Conservation (phyloP, 2,888 invertebrate genomes). For the Philopedon plagiatum region DNA sequence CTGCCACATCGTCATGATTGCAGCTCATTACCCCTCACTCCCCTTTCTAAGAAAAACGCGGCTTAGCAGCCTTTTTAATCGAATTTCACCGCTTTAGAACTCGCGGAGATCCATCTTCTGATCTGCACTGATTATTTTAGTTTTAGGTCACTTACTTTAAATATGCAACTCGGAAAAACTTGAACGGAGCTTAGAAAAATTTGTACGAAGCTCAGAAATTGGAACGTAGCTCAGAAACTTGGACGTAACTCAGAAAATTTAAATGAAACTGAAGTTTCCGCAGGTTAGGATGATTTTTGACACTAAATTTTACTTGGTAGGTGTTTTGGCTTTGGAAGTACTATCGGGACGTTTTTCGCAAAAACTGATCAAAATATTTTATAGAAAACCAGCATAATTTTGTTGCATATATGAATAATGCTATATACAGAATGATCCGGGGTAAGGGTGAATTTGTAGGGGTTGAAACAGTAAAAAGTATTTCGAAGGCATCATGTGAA, state of each 20-base stretch:
- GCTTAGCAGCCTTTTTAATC: neutral
- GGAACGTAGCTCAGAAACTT: neutral
- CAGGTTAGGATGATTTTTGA: too few species aligned
- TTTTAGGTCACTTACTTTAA: neutral
- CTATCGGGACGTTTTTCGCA: neutral
- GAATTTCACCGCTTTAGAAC: neutral
- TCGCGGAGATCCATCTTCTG: neutral
- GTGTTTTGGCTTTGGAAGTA: neutral
- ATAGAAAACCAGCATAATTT: neutral
- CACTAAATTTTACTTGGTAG: neutral
- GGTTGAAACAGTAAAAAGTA: too few species aligned
- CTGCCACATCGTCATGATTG: constrained; percentile 81
- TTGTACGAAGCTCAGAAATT: neutral
- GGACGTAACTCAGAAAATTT: neutral
- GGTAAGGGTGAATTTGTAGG: too few species aligned
- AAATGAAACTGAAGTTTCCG: neutral
- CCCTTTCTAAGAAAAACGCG: constrained; percentile 11
- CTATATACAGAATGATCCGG: too few species aligned
- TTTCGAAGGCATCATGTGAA: too few species aligned
- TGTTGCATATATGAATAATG: too few species aligned
- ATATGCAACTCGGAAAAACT: too few species aligned
- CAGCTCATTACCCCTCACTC: constrained; percentile 46
- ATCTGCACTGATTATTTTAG: neutral
- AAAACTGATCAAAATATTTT: neutral
- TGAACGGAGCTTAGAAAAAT: neutral